Conservation (phyloP, 2,797 vertebrate species). For the Pseudomugil tenellus region DNA sequence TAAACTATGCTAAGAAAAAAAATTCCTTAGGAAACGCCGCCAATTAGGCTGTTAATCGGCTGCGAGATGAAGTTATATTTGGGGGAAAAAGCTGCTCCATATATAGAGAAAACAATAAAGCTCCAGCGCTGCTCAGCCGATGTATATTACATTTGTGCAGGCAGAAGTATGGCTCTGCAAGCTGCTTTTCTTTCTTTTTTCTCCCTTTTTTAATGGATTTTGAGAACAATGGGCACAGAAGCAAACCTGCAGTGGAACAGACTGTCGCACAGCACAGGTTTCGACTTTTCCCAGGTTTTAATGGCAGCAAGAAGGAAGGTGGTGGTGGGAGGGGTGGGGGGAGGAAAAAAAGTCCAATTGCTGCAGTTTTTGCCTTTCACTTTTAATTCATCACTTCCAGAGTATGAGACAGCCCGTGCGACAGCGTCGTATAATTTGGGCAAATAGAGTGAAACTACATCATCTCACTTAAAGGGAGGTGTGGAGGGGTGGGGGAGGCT, state of each 20-base stretch:
- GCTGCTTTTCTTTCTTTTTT: constrained; percentile 38
- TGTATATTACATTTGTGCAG: constrained; percentile 58
- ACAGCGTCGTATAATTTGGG: constrained; percentile 63
- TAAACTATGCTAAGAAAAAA: background rate
- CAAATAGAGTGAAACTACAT: constrained; percentile 74
- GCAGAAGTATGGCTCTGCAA: constrained; percentile 54
- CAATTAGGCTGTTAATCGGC: constrained; percentile 38
- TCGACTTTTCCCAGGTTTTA: constrained; percentile 52
- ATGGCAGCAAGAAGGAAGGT: constrained; percentile 9
- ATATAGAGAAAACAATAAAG: constrained; percentile 48
- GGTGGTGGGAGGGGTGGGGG: too few relatives aligned
- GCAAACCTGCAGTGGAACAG: constrained; percentile 58
- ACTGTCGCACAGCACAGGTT: constrained; percentile 53
- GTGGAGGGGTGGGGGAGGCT: constrained; percentile 39
- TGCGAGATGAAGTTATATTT: constrained; percentile 28
- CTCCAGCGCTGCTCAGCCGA: constrained; percentile 26
- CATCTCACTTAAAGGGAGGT: constrained; percentile 63
- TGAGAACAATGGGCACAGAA: constrained; percentile 59
- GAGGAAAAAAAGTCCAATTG: constrained; percentile 49
- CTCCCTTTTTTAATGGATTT: constrained; percentile 54
- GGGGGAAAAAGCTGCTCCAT: constrained; percentile 19
- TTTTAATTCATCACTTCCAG: constrained; percentile 71
- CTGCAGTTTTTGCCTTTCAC: constrained; percentile 69
- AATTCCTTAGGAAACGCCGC: background rate
- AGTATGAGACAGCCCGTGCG: constrained; percentile 53